phyloP scores from a whole-genome alignment of 2,797 vertebrate species.

The Chlorospingus flavigularis region DNA sequence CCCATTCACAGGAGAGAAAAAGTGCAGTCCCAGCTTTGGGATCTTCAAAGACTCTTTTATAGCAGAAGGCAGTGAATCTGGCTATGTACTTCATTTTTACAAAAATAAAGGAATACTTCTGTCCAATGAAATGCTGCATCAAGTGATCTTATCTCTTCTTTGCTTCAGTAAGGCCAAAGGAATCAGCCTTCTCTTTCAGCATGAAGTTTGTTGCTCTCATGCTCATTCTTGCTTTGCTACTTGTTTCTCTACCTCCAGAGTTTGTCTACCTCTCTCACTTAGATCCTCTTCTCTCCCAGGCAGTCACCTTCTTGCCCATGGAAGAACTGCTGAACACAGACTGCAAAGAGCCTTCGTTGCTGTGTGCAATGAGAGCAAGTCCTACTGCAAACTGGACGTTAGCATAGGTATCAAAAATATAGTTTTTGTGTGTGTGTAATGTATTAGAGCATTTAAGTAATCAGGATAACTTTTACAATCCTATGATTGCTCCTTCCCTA shows the following conservation, averaged over 20 bases:
- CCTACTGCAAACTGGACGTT: background rate
- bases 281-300: background rate
- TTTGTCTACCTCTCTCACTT: background rate
- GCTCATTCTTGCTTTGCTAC: background rate
- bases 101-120: background rate
- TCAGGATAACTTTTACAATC: background rate
- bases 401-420: background rate
- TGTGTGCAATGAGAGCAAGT: background rate
- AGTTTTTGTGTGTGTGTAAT: rapidly evolving
- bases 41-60: background rate
- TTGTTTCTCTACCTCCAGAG: background rate
- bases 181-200: background rate
- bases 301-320: background rate
- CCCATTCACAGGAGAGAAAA: background rate
- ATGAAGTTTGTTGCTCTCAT: background rate
- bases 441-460: background rate
- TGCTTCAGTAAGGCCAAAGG: background rate
- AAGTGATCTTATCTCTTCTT: rapidly evolving
- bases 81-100: background rate
- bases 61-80: background rate
- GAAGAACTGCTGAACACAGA: background rate
- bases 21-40: background rate
- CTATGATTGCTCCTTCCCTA: background rate
- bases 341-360: background rate
- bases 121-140: background rate